Base-by-base conservation (phyloP, 2,888 invertebrate species). In the Gerris lacustris region DNA sequence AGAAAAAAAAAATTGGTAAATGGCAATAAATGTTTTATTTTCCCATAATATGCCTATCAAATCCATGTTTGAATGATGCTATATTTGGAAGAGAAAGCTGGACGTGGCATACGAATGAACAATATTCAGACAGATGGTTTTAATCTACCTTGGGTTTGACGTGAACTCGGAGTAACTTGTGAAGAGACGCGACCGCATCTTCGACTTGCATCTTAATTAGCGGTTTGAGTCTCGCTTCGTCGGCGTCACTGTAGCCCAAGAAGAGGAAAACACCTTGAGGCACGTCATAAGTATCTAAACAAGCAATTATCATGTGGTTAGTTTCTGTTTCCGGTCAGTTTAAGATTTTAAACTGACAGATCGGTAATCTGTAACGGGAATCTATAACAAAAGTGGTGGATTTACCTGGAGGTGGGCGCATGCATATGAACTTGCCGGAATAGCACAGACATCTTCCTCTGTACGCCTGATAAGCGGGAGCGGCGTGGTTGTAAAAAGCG, bases 361-460 rank as follows among this genome's bases (percentile, higher is more conserved):
- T 55, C 55, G 15, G 15, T 55, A 55, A 55, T 55, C 55, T 55
- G 15, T 55, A 2, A 55, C 55, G 1, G 9, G 2, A 15, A 11
- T 55, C 2, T 55, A 2, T 55, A 15, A 11, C 11, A 55, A 11
- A 55, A 4, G 76, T 47, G 6, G 45, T 44, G 47, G 15, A 5
- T 79, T 85, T 83, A 84, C 87, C 86, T 73, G 87, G 86, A 74
- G 86, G 84, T 71, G 94, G 94, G 78, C 92, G 87, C 90, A 93
- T 92, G 82, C 94, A 94, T 82, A 94, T 93, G 82, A 94, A 94
- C 74, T 90, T 88, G 55, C 94, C 93, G 43, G 92, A 92, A 82
- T 94, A 94, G 82, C 94, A 94, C 77, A 93, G 87, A 82, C 94
- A 94, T 72, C 92, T 86, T 63, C 94, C 93, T 63, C 93, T 85